These are phyloP conservation scores for Ganaspis sp. DNA, from an alignment of 1,140 invertebrate species.

Conservation along the genomic window DNA sequence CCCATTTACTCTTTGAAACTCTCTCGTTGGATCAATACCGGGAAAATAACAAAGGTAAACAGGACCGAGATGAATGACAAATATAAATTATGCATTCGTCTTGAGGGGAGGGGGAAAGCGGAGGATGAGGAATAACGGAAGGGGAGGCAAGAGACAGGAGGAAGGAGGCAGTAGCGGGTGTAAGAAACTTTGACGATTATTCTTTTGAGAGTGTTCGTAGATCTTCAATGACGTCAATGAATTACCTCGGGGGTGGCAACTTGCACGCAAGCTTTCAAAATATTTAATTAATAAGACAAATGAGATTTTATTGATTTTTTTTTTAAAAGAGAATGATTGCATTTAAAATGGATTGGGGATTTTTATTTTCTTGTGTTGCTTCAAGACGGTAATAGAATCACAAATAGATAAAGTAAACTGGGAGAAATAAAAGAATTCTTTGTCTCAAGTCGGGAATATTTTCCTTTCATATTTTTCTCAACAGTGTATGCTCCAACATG, in stretches of 20 bases:
- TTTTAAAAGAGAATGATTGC: too few relatives aligned
- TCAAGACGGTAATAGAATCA: too few relatives aligned
- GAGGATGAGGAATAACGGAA: constrained; percentile 33
- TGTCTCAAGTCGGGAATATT: too few relatives aligned
- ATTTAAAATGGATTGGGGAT: too few relatives aligned
- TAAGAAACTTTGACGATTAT: constrained; percentile 22
- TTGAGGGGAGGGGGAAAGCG: constrained; percentile 42
- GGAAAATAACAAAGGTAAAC: constrained; percentile 71
- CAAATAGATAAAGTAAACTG: too few relatives aligned
- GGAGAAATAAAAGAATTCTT: too few relatives aligned
- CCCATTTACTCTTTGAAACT: constrained; percentile 71
- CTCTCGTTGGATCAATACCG: constrained; percentile 69
- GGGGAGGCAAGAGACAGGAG: constrained; percentile 24
- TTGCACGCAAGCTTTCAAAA: not conserved
- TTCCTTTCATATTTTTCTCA: too few relatives aligned
- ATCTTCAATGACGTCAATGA: constrained; percentile 5
- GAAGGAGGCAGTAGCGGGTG: not conserved
- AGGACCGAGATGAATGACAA: constrained; percentile 68
- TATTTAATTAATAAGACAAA: not conserved
- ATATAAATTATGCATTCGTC: constrained; percentile 67
- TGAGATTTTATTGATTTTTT: too few relatives aligned
- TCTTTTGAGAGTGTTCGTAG: not conserved
- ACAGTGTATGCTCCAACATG: too few relatives aligned
- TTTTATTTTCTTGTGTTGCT: too few relatives aligned
- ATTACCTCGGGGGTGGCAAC: not conserved